Evolutionary conservation across 1,140 invertebrate species (phyloP).

Genomic region (Zaprionus gabonicus): DNA sequence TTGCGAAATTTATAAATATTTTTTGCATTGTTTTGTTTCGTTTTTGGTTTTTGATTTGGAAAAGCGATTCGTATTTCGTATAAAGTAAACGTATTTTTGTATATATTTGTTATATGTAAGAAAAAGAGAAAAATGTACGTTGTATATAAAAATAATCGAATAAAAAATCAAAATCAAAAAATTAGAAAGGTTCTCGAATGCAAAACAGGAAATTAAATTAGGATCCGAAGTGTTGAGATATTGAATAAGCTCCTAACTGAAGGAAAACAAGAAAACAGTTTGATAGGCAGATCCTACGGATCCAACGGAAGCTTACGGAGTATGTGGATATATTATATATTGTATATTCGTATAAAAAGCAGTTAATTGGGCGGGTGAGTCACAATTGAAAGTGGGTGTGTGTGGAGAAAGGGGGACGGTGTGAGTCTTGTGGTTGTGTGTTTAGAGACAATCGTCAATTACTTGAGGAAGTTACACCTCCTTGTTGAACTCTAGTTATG

Average conservation of each 20-base stretch:
- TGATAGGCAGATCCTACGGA: slow-evolving; percentile 1
- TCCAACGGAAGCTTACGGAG: neutral
- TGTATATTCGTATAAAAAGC: slow-evolving; percentile 3
- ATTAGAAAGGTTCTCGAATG: slow-evolving; percentile 6
- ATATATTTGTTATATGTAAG: slow-evolving; percentile 64
- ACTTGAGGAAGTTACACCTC: neutral
- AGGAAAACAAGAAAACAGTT: neutral
- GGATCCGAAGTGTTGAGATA: neutral
- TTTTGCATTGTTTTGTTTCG: slow-evolving; percentile 27
- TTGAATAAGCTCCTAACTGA: slow-evolving; percentile 1
- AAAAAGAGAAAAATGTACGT: slow-evolving; percentile 72
- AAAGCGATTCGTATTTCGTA: slow-evolving; percentile 36
- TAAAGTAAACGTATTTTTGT: slow-evolving; percentile 44
- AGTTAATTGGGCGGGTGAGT: slow-evolving; percentile 14
- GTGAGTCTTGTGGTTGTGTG: neutral
- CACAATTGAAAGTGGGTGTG: slow-evolving; percentile 14
- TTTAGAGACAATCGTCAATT: neutral
- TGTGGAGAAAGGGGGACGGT: neutral
- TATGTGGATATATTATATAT: slow-evolving; percentile 1
- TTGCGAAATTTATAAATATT: slow-evolving; percentile 14
- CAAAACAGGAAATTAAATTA: slow-evolving; percentile 1
- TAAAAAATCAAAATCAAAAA: slow-evolving; percentile 31
- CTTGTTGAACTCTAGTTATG: neutral
- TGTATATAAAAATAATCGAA: slow-evolving; percentile 60
- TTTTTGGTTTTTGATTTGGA: slow-evolving; percentile 14